phyloP scores from a whole-genome alignment of 2,888 invertebrate species.

The Lucinisca nassula region DNA sequence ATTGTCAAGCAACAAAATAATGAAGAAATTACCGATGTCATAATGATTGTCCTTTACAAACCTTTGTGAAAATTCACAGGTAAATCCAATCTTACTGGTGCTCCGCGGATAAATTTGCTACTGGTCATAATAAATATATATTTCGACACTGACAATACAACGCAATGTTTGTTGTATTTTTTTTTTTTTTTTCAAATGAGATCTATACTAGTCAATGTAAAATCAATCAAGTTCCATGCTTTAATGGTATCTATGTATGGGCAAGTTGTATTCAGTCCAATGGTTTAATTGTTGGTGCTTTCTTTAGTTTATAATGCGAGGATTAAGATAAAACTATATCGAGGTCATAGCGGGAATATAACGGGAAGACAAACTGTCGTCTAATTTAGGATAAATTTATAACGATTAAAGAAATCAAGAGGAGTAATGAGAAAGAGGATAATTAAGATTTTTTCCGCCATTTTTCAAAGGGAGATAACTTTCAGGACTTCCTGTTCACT shows the following conservation, averaged over 20 bases:
- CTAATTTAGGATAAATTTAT: too few relatives aligned
- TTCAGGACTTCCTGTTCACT: too few relatives aligned
- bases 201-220: neutral
- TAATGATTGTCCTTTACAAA: neutral
- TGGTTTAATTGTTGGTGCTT: neutral
- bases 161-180: neutral
- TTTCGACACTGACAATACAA: slow-evolving; percentile 48
- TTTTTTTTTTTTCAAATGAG: neutral
- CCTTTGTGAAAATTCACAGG: neutral
- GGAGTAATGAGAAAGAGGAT: too few relatives aligned
- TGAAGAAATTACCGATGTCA: too few relatives aligned
- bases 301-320: neutral
- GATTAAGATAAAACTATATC: neutral
- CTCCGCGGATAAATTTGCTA: slow-evolving; percentile 41
- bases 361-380: too few relatives aligned
- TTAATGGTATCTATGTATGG: neutral
- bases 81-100: slow-evolving; percentile 58
- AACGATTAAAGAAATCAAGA: too few relatives aligned
- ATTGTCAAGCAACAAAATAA: too few relatives aligned
- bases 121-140: slow-evolving; percentile 31
- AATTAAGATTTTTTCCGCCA: too few relatives aligned
- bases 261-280: neutral
- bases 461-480: too few relatives aligned
- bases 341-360: too few relatives aligned
- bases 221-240: neutral